Evolutionary conservation across 2,113 vertebrate species (phyloP), one percentile per base, ranked within the genome.

Genomic region (Leuciscus idus): DNA sequence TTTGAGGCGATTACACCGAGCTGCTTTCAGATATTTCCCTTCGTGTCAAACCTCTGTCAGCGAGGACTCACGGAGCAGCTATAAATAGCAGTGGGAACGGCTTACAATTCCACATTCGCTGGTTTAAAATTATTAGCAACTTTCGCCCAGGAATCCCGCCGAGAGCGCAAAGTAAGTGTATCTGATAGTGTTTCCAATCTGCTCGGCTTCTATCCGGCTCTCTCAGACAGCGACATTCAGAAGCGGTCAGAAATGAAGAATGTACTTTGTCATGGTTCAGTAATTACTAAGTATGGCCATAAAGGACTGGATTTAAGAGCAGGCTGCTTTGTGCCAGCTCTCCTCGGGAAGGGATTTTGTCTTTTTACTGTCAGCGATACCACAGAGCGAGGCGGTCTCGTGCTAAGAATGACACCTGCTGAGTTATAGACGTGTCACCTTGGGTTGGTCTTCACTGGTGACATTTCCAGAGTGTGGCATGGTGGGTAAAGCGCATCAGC

Each of bases 281-380:
- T 91, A 89, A 91, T 93, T 92, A 94, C 92, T 89, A 86, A 89
- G 89, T 88, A 90, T 86, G 87, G 88, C 85, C 88, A 83, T 84
- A 89, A 68, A 85, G 50, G 89, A 81, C 75, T 4, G 2, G 83
- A 81, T 89, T 75, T 81, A 81, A 90, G 81, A 90, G 85, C 43
- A 57, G 46, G 30, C 48, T 62, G 90, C 79, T 66, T 84, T 75
- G 78, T 84, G 73, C 76, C 52, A 66, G 68, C 55, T 43, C 62
- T 77, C 85, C 73, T 89, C 59, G 28, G 61, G 73, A 57, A 17
- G 84, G 59, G 8, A 64, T 85, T 85, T 78, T 55, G 75, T 55
- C 48, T 30, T 55, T 77, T 77, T 52, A 33, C 75, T 79, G 84
- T 50, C 74, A 78, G 62, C 2, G 80, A 66, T 66, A 52, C 36